A percentile compares a stretch with the other conserved stretches of the same genome.
phyloP scores from a whole-genome alignment of 2,797 vertebrate genomes.

The Spinus pinus region DNA sequence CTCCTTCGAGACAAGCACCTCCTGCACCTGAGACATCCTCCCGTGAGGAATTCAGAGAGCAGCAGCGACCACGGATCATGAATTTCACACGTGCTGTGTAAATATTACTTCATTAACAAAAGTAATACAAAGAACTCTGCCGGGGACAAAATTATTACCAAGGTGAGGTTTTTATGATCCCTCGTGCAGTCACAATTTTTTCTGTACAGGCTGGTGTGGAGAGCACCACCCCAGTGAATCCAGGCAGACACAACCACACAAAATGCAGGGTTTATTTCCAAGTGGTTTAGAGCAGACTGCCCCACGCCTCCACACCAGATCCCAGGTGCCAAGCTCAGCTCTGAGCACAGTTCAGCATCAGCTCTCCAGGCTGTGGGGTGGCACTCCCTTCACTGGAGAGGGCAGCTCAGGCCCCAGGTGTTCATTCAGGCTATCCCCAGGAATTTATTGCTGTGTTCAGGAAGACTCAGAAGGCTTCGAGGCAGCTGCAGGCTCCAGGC shows the following conservation, averaged over 20 bases:
- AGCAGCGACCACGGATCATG: fast-evolving
- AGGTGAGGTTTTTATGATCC: fast-evolving
- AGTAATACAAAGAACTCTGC: neutral
- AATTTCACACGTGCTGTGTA: fast-evolving
- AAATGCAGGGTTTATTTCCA: neutral
- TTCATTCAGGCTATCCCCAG: neutral
- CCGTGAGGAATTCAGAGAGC: neutral
- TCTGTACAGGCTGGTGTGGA: no score
- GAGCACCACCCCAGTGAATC: neutral
- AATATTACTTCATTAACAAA: neutral
- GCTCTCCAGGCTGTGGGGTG: neutral
- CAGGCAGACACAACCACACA: neutral
- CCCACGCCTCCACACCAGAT: neutral
- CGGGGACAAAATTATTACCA: neutral
- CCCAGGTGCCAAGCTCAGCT: neutral
- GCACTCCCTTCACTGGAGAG: fast-evolving
- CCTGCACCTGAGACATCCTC: neutral
- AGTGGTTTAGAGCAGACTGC: neutral
- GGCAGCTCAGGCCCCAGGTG: neutral
- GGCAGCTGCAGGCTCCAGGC: neutral
- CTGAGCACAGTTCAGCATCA: neutral
- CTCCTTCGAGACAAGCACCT: fast-evolving
- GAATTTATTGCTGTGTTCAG: neutral
- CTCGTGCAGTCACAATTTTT: neutral
- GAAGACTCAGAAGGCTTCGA: neutral